Base-by-base conservation (phyloP, 2,113 vertebrate genomes). In the Notarius quadriscutis region DNA sequence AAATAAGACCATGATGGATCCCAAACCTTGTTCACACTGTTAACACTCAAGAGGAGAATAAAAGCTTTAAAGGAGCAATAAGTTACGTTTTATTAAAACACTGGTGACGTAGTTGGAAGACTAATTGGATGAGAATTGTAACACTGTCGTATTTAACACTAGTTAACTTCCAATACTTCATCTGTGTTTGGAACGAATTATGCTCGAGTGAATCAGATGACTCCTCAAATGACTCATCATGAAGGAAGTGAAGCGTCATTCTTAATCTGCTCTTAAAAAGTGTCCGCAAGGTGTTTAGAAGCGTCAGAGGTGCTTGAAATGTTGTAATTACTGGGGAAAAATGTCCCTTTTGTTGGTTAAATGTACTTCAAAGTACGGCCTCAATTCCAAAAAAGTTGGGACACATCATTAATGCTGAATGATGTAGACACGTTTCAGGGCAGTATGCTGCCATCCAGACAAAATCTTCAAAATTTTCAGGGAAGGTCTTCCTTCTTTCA, bases 21-120 rank as follows among this genome's bases (percentile, higher is more conserved):
- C 57, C 79, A 62, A 62, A 48, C 57, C 79, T 81, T 48, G 79
- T 81, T 81, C 58, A 80, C 78, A 34, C 78, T 58, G 78, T 58
- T 81, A 6, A 58, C n/a, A 80, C 22, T 81, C 11, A 81, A 60
- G 79, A 81, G 30, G 17, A 81, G 18, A 81, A 25, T 25, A 14
- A 80, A 80, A 9, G 53, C 41, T 75, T 75, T 5, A 75, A n/a
- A 53, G 27, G 25, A 77, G 50, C 22, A 53, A 53, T 77, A n/a
- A 53, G 50, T 77, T n/a, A 22, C 12, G n/a, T n/a, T 75, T 79
- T 79, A 30, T 17, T 79, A 55, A 79, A 27, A 80, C 58, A 7
- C n/a, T 1, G 6, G 12, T 79, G 51, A 8, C 14, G 2, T 18
- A 53, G 48, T 6, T 57, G 51, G 12, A 55, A 1, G 15, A 18